Percentiles rank a stretch among this genome's conserved stretches.
Evolutionary conservation across 2,797 vertebrate species (phyloP).

Genomic region (Manis javanica): DNA sequence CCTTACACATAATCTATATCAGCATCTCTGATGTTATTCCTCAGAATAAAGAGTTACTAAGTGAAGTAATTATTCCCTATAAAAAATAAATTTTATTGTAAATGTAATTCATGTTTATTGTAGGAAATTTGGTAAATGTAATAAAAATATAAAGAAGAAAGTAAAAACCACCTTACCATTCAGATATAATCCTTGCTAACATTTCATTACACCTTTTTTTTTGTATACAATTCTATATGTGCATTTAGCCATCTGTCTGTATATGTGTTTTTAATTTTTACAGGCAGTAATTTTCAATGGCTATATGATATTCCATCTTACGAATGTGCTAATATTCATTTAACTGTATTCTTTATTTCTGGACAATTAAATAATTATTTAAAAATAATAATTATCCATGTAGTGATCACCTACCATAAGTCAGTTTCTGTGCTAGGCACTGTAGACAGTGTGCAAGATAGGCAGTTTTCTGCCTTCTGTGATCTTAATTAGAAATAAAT

Average conservation of each 20-base stretch:
- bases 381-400: background rate
- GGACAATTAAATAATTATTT: background rate
- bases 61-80: conserved; percentile 32
- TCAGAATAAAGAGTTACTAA: background rate
- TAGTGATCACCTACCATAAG: background rate
- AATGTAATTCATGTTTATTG: conserved; percentile 6
- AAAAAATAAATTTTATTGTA: conserved; percentile 22
- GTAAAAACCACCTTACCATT: background rate
- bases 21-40: background rate
- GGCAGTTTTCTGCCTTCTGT: background rate
- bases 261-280: background rate
- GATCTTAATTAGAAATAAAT: background rate
- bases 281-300: background rate
- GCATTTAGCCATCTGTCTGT: background rate
- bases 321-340: background rate
- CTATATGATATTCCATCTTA: background rate
- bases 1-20: background rate
- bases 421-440: background rate
- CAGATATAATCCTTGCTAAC: background rate
- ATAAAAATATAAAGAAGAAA: conserved; percentile 19
- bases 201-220: background rate
- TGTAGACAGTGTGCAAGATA: background rate
- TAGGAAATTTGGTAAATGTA: conserved; percentile 9
- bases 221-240: background rate
- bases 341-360: conserved; percentile 1